Percentiles rank a stretch among this genome's conserved stretches.
These are phyloP conservation scores for Gadopsis bispinosus DNA, from an alignment of 2,797 vertebrate species.

Conservation along the genomic window DNA sequence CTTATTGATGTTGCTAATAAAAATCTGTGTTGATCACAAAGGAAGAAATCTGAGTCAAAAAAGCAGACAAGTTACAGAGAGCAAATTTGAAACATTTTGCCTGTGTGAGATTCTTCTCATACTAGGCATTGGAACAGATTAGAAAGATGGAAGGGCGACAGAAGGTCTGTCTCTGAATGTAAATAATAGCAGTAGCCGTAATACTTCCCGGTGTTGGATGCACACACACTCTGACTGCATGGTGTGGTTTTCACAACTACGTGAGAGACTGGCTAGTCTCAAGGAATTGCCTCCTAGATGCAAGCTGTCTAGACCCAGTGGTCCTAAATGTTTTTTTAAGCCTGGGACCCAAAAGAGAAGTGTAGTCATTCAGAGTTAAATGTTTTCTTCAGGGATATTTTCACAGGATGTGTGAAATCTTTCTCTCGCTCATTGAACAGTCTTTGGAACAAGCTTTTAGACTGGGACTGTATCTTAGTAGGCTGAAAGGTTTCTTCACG, in stretches of 20 bases:
- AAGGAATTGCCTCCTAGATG: constrained; percentile 41
- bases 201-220: constrained; percentile 36
- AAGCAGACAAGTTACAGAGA: not conserved
- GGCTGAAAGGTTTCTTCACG: constrained; percentile 2
- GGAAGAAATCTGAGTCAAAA: not conserved
- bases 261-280: constrained; percentile 59
- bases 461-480: not conserved
- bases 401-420: constrained; percentile 8
- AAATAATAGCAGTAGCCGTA: constrained; percentile 34
- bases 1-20: not conserved
- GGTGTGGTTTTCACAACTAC: constrained; percentile 65
- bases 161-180: constrained; percentile 49
- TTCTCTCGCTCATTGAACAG: not conserved
- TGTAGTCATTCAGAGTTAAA: constrained; percentile 20
- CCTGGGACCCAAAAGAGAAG: constrained; percentile 21
- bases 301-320: constrained; percentile 47
- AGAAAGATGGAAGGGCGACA: constrained; percentile 2
- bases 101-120: not conserved
- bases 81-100: not conserved
- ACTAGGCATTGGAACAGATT: constrained; percentile 4
- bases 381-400: constrained; percentile 14
- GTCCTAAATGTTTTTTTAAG: constrained; percentile 16
- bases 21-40: constrained; percentile 3
- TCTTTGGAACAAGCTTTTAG: not conserved
- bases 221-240: constrained; percentile 38